Percentiles rank a stretch among this genome's conserved stretches.
Conservation (phyloP, 1,140 invertebrate genomes). For the Latrodectus geometricus region DNA sequence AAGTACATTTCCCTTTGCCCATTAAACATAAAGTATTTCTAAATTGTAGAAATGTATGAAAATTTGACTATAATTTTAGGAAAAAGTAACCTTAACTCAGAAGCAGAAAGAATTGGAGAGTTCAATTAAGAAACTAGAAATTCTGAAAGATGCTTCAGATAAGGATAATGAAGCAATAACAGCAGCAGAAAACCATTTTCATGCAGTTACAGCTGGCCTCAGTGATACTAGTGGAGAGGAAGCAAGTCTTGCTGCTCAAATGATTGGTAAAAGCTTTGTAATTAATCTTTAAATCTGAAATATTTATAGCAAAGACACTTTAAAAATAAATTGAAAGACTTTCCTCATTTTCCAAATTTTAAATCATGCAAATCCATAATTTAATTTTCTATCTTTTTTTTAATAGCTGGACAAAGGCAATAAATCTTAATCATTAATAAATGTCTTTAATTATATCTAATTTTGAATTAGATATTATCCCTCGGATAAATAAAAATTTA, state of each 20-base stretch:
- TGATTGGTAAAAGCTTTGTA: slow-evolving; percentile 76
- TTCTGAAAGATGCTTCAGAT: slow-evolving; percentile 78
- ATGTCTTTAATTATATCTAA: no score
- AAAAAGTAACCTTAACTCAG: slow-evolving; percentile 75
- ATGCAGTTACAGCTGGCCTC: slow-evolving; percentile 86
- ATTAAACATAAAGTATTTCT: no score
- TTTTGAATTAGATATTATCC: no score
- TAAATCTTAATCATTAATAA: background rate
- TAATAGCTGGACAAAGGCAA: background rate
- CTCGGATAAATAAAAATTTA: no score
- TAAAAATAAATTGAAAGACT: background rate
- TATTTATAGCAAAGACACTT: background rate
- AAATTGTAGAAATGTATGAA: no score
- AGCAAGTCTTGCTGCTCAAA: slow-evolving; percentile 88
- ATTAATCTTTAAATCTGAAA: background rate
- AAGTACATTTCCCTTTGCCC: no score
- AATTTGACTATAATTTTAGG: slow-evolving; percentile 67
- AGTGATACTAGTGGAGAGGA: slow-evolving; percentile 83
- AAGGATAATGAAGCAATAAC: slow-evolving; percentile 77
- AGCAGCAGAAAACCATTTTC: slow-evolving; percentile 81
- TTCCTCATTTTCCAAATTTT: background rate
- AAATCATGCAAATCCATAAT: background rate
- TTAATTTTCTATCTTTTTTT: background rate
- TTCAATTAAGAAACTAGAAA: slow-evolving; percentile 77
- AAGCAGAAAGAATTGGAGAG: slow-evolving; percentile 79